phyloP scores from a whole-genome alignment of 2,888 invertebrate genomes.

The Lydus trimaculatus region DNA sequence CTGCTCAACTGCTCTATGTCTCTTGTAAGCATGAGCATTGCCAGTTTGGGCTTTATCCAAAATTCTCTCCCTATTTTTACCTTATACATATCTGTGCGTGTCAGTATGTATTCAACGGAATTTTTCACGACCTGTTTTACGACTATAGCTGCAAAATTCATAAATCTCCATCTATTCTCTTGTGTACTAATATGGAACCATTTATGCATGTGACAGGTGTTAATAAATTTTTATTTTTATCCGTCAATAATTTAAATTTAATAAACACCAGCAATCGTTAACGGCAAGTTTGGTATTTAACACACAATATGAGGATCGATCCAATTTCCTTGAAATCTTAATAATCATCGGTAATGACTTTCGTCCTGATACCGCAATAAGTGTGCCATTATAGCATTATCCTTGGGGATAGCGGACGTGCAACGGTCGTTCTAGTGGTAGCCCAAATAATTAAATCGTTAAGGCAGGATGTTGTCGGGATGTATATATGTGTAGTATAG shows the following conservation, averaged over 20 bases:
- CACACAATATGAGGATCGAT: not conserved
- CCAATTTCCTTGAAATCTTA: not conserved
- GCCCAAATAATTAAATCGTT: slow-evolving; percentile 30
- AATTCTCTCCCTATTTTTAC: slow-evolving; percentile 9
- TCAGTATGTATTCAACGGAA: slow-evolving; percentile 13
- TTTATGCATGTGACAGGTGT: slow-evolving; percentile 25
- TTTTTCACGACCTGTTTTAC: slow-evolving; percentile 29
- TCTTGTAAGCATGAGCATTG: not conserved
- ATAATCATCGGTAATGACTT: not conserved
- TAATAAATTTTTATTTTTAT: slow-evolving; percentile 12
- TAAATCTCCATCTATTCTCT: slow-evolving; percentile 30
- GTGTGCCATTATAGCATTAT: slow-evolving; percentile 7
- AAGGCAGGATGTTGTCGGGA: slow-evolving; percentile 24
- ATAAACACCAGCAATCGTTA: not conserved
- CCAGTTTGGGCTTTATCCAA: not conserved
- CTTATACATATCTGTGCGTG: slow-evolving; percentile 12
- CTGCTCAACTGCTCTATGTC: slow-evolving; percentile 10
- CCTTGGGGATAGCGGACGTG: slow-evolving; percentile 4
- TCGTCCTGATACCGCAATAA: not conserved
- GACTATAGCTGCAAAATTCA: slow-evolving; percentile 32
- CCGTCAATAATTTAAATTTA: not conserved
- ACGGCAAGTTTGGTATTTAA: not conserved
- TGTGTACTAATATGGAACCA: slow-evolving; percentile 25
- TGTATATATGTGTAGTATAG: slow-evolving; percentile 1
- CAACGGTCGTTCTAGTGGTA: not conserved